Evolutionary conservation across 2,797 vertebrate species (phyloP).

Genomic region (Cyclopterus lumpus): DNA sequence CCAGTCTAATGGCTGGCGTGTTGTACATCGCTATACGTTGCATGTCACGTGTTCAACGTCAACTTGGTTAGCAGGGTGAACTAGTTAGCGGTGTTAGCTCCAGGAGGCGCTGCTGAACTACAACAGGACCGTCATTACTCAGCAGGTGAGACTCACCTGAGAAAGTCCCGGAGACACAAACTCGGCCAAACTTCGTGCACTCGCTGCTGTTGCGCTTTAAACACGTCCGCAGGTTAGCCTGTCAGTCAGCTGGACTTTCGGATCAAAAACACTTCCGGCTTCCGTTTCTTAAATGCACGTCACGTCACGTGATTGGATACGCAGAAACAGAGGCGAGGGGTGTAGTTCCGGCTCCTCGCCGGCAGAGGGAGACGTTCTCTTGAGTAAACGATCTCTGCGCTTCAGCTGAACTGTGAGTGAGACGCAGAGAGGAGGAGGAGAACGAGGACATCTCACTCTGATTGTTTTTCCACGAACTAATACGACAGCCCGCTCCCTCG

Average conservation of each 20-base stretch:
- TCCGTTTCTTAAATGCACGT: slow-evolving; percentile 64
- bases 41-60: not conserved
- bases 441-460: slow-evolving; percentile 10
- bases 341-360: not conserved
- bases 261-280: slow-evolving; percentile 41
- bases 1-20: not conserved
- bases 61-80: not conserved
- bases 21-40: not conserved
- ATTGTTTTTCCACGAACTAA: not conserved
- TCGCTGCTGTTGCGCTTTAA: not conserved
- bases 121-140: fast-evolving
- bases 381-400: not conserved
- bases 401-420: not conserved
- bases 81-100: not conserved
- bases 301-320: slow-evolving; percentile 53
- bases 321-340: not conserved
- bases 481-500: no score
- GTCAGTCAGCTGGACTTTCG: slow-evolving; percentile 39
- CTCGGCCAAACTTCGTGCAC: not conserved
- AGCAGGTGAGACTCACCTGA: slow-evolving; percentile 43
- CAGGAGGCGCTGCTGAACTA: fast-evolving
- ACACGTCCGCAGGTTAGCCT: slow-evolving; percentile 1
- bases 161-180: not conserved
- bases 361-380: slow-evolving; percentile 51
- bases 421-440: not conserved